Base-by-base conservation (phyloP, 2,888 invertebrate genomes). In the Tinea trinotella region DNA sequence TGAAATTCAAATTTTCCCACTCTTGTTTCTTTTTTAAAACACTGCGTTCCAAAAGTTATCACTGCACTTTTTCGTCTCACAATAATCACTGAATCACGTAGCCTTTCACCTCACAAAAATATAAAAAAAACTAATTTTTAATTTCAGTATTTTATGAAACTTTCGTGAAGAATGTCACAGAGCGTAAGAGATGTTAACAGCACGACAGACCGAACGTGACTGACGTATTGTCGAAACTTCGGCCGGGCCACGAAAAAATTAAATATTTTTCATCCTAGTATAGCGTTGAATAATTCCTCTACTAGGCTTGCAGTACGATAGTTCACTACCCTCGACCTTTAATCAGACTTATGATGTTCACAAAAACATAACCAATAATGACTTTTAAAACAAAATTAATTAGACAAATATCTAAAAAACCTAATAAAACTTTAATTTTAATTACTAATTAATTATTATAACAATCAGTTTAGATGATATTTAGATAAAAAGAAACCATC, bases 141-240 rank as follows among this genome's bases (percentile, higher is more conserved):
- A 84, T 85, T 78, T 83, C 65, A 63, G 77, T 19, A 80, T 83
- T 74, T 74, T 46, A n/a, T n/a, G n/a, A n/a, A n/a, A 50, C 24
- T 7, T 7, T 13, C 7, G 50, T n/a, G n/a, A n/a, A 24, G 3
- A 49, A n/a, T 4, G 50, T 50, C 24, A 50, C 63, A 64, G 66
- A 68, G 68, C 64, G 65, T 63, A 68, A 64, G 66, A 70, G 80
- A 73, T 80, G 82, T 78, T 71, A 70, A 70, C 83, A 74, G 76
- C 74, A 64, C 61, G 65, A 67, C 83, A 75, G 76, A 68, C 72
- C 71, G 71, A 65, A 64, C 74, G 73, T 74, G 76, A 84, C 85
- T 85, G 84, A 79, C 82, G 82, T 80, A 74, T 72, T 76, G 80
- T n/a, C 81, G 80, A 78, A 81, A 82, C 82, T 81, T 78, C 75